These are phyloP conservation scores for Otis tarda DNA, from an alignment of 2,113 vertebrate genomes.

Conservation along the genomic window DNA sequence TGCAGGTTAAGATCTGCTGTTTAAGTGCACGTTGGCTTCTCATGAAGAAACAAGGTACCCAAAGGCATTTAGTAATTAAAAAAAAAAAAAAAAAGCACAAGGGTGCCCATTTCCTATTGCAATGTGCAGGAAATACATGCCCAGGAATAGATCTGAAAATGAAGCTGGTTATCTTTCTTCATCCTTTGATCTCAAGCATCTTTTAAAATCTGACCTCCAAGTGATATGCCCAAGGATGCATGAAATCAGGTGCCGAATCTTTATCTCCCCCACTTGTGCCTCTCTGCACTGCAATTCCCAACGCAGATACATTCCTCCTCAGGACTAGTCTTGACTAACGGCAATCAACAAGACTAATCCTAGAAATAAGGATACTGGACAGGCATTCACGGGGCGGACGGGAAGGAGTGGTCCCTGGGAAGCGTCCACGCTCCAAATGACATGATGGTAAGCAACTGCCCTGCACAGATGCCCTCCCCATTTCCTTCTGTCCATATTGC, in stretches of 20 bases:
- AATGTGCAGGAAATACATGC: neutral
- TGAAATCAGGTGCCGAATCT: neutral
- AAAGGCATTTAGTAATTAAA: neutral
- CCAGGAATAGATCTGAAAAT: neutral
- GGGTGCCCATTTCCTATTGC: neutral
- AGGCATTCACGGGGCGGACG: neutral
- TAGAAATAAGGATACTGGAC: neutral
- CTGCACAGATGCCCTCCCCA: rapidly evolving
- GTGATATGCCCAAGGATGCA: conserved; percentile 1
- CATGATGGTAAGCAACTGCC: rapidly evolving
- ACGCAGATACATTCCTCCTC: neutral
- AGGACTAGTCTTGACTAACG: neutral
- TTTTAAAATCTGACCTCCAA: conserved; percentile 9
- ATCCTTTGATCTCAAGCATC: conserved; percentile 25
- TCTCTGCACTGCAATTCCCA: neutral
- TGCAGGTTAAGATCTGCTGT: neutral
- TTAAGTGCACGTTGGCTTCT: neutral
- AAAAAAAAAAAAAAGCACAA: neutral
- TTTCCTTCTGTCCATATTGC: neutral
- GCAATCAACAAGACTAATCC: neutral
- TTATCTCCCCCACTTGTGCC: neutral
- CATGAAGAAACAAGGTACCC: neutral
- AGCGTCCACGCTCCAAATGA: rapidly evolving
- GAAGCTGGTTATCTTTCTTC: conserved; percentile 4
- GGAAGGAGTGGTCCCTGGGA: neutral